Base-by-base conservation (phyloP, 2,888 invertebrate species). In the Polymixis lichenea region DNA sequence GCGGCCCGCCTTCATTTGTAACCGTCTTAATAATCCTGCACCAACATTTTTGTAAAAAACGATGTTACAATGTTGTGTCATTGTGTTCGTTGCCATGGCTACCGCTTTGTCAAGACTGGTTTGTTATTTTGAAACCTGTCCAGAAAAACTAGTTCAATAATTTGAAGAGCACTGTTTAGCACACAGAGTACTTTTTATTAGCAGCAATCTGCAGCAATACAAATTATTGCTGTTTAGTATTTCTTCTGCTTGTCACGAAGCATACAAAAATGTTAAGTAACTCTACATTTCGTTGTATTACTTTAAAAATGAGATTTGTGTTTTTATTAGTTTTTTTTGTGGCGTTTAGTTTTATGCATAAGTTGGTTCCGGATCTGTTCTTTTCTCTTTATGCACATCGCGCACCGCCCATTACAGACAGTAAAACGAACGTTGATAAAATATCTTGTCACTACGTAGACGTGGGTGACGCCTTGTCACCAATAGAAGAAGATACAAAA, bases 401-500 rank as follows among this genome's bases (percentile, higher is more conserved):
- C 51, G 51, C 51, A 22, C 8, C 7, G 51, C 51, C 51, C 22
- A 19, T 51, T 56, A 25, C 15, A 25, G 17, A 17, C 8, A 58
- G 3, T 58, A 58, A 58, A 25, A 8, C 8, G 3, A 58, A 1
- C 7, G 11, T 11, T 55, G 11, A n/a, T n/a, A n/a, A 13, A n/a
- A 62, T 74, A 68, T 75, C 73, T 2, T 88, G 87, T 53, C 82
- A 87, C 46, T 81, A 84, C n/a, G 38, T n/a, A 1, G n/a, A 17
- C 5, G 19, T n/a, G 15, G 78, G 55, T 3, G 83, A 86, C n/a
- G 81, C 73, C 0, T 77, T 89, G 46, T 75, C 82, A 0, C 62
- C 66, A 0, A 58, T 77, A 8, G 81, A 84, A 15, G 73, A 74
- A 0, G 11, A 51, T 9, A 43, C 68, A 17, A n/a, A 46, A 1